phyloP scores from a whole-genome alignment of 2,888 invertebrate species.

The Eupithecia tripunctaria region DNA sequence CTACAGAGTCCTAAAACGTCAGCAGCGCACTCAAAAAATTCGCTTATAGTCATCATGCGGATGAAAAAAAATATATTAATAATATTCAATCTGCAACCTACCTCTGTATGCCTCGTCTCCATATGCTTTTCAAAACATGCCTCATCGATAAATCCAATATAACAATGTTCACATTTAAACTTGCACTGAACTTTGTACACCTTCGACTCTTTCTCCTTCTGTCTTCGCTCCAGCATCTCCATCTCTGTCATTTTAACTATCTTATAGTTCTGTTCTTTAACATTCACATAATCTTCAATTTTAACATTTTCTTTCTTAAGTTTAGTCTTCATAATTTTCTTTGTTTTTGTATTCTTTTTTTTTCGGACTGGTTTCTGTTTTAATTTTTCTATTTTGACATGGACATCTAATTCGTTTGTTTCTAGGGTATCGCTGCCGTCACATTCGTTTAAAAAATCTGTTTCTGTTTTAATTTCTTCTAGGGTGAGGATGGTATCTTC shows the following conservation, averaged over 20 bases:
- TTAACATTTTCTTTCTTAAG: slow-evolving; percentile 16
- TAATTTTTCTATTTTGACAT: not conserved
- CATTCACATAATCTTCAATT: not conserved
- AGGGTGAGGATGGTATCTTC: not conserved
- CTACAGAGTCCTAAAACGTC: too few species aligned
- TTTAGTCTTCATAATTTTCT: slow-evolving; percentile 5
- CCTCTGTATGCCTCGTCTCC: slow-evolving; percentile 28
- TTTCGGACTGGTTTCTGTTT: not conserved
- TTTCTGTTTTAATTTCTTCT: slow-evolving; percentile 10
- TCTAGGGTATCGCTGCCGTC: not conserved
- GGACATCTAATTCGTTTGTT: not conserved
- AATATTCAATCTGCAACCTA: too few species aligned
- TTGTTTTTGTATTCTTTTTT: slow-evolving; percentile 8
- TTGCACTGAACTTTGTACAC: slow-evolving; percentile 22
- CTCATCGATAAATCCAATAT: slow-evolving; percentile 21
- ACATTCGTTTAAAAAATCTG: not conserved
- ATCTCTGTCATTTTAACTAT: slow-evolving; percentile 30
- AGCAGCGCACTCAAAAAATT: too few species aligned
- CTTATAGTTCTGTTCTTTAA: slow-evolving; percentile 25
- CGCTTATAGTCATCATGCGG: too few species aligned
- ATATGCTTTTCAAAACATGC: slow-evolving; percentile 23
- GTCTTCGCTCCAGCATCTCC: slow-evolving; percentile 22
- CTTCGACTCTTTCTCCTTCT: slow-evolving; percentile 15
- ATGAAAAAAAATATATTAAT: too few species aligned
- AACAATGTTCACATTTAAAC: slow-evolving; percentile 28